Evolutionary conservation across 2,888 invertebrate genomes (phyloP), one percentile per base, ranked within the genome.

Genomic region (Heliconius charithonia): DNA sequence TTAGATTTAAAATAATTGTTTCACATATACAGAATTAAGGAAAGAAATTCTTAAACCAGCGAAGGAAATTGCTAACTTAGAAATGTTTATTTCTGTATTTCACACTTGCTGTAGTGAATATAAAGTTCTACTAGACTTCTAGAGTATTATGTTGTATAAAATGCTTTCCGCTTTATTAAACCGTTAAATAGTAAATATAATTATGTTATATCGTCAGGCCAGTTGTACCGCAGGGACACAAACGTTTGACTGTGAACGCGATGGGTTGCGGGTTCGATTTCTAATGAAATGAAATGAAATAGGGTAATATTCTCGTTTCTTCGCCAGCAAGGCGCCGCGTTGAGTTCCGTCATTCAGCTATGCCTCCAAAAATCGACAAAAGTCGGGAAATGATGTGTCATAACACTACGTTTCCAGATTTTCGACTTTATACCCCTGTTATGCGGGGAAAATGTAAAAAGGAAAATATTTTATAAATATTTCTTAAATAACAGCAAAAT

Each of bases 11-110:
- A 32, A 59, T 72, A 32, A 32, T 59, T n/a, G n/a, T 16, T 16
- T n/a, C 32, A 59, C n/a, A 59, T 59, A 59, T 72, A 72, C 13
- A 29, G n/a, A 32, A 72, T 72, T 72, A 72, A 59, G 72, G 10
- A 59, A 37, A 72, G 56, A 29, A 72, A 59, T 59, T n/a, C 59
- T 59, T 56, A 37, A 72, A 56, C 29, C 27, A 32, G 72, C 59
- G 32, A 72, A 59, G 32, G 32, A 72, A 72, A 72, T 72, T 59
- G 59, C 59, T 59, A 59, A 72, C 32, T 72, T 59, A 62, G 9
- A 59, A 32, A 72, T 59, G 59, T 59, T 72, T 72, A 72, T 72
- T 37, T 37, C 72, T 59, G n/a, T n/a, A 72, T 59, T 72, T 22
- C 32, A 16, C 32, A 59, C 72, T 56, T 25, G 56, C 59, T 59